These are phyloP conservation scores for Malurus leucopterus DNA, from an alignment of 2,797 vertebrate genomes.

Conservation along the genomic window DNA sequence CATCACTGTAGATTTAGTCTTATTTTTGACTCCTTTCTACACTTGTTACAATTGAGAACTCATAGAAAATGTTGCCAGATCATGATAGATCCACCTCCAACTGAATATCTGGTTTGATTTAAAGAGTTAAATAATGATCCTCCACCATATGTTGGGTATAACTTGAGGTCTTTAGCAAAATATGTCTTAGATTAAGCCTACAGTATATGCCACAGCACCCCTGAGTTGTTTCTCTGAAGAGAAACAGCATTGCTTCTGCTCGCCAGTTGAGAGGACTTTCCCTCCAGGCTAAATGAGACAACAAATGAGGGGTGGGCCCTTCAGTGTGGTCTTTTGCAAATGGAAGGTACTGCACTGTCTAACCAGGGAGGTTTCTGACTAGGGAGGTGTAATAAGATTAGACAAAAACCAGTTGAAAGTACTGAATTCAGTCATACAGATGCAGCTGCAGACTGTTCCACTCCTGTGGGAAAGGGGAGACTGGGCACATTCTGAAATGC, in stretches of 20 bases:
- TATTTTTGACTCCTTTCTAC: conserved; percentile 68
- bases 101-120: conserved; percentile 67
- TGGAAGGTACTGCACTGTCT: conserved; percentile 50
- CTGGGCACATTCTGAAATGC: neutral
- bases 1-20: conserved; percentile 36
- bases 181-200: conserved; percentile 75
- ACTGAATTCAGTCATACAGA: neutral
- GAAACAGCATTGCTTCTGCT: conserved; percentile 66
- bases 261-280: conserved; percentile 71
- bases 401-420: conserved; percentile 59
- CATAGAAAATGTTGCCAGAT: conserved; percentile 55
- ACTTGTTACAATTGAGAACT: conserved; percentile 65
- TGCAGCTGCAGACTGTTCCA: neutral
- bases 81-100: conserved; percentile 68
- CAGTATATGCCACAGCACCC: conserved; percentile 64
- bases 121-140: conserved; percentile 71
- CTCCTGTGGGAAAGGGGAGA: neutral
- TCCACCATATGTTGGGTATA: conserved; percentile 72
- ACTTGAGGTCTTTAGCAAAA: conserved; percentile 71
- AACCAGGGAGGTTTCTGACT: conserved; percentile 57
- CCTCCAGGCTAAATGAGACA: conserved; percentile 67
- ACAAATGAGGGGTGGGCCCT: conserved; percentile 64
- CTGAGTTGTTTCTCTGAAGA: conserved; percentile 56
- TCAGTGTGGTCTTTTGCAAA: conserved; percentile 76
- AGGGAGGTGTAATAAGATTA: conserved; percentile 57